phyloP scores from a whole-genome alignment of 2,888 invertebrate species.

The Agriopis marginaria region DNA sequence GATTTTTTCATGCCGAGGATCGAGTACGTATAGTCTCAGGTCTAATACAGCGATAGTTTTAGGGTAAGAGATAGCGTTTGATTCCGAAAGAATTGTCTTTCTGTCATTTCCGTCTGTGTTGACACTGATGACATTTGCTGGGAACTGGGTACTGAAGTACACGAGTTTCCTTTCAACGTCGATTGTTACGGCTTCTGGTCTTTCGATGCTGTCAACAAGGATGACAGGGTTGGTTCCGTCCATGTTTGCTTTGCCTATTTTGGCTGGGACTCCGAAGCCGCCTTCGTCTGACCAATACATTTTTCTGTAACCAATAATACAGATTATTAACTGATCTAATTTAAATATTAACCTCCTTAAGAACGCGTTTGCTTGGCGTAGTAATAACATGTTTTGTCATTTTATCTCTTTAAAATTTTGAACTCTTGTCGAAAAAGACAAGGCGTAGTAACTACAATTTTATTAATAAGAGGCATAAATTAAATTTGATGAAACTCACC shows the following conservation, averaged over 20 bases:
- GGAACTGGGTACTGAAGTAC: constrained; percentile 95
- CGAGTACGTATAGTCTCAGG: constrained; percentile 93
- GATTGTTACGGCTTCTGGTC: constrained; percentile 94
- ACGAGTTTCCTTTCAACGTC: constrained; percentile 93
- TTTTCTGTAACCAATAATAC: constrained; percentile 82
- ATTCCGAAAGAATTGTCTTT: constrained; percentile 89
- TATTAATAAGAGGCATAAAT: background rate
- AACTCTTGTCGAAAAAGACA: too few relatives aligned
- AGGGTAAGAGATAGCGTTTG: constrained; percentile 91
- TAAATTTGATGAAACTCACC: constrained; percentile 80
- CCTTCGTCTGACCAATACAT: constrained; percentile 99
- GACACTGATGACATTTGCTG: constrained; percentile 90
- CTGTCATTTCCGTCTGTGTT: constrained; percentile 90
- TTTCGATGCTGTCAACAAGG: constrained; percentile 89
- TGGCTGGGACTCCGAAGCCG: constrained; percentile 94
- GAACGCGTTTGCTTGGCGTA: background rate
- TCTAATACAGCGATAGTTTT: constrained; percentile 94
- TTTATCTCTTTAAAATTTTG: too few relatives aligned
- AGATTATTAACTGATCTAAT: background rate
- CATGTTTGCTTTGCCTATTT: constrained; percentile 97
- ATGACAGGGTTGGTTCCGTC: constrained; percentile 94
- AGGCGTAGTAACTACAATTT: too few relatives aligned
- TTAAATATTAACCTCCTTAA: background rate
- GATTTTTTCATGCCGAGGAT: constrained; percentile 95
- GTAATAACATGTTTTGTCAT: too few relatives aligned